Evolutionary conservation across 2,113 vertebrate species (phyloP), one percentile per base, ranked within the genome.

Genomic region (Columba janthina): DNA sequence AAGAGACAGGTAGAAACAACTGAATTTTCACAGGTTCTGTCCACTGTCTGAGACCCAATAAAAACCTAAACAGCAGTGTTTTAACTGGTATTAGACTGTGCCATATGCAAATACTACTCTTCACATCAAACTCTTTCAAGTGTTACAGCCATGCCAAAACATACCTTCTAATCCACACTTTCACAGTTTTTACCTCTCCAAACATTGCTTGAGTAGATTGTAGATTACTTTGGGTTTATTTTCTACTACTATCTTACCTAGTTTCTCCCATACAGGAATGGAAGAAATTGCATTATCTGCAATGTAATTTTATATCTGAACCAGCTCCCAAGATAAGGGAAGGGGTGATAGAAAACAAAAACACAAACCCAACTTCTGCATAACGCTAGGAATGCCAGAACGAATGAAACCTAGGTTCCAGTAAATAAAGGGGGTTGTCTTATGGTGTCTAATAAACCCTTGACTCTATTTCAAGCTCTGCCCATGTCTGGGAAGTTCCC

Each of bases 341-440:
- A 85, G 38, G 44, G 82, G 50, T 0, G 0, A 70, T 10, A 77
- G 28, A 53, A 40, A 54, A 31, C 42, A 44, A 40, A n/a, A 32
- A 5, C 2, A 50, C 22, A 28, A 11, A 73, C 4, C 1, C 17
- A 84, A 51, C 15, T 28, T 81, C 61, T 0, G 0, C n/a, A 25
- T 71, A 94, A 90, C 73, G 53, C 72, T 40, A 83, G 36, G 46
- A 93, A 76, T 70, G 36, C 60, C 44, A 83, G n/a, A 90, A 76
- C 2, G 2, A 83, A 94, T 1, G 1, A 88, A 96, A 88, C 8
- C 17, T 64, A 34, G 57, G 29, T 93, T 85, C n/a, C 36, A 80
- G 8, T 18, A 15, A 76, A 83, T 57, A 76, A 86, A 73, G 8
- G 14, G 44, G 85, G 28, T 21, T 61, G 29, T 34, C 53, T 72